Percentiles rank a stretch among this genome's conserved stretches.
Evolutionary conservation across 2,113 vertebrate species (phyloP).

Genomic region (Fulmarus glacialis): DNA sequence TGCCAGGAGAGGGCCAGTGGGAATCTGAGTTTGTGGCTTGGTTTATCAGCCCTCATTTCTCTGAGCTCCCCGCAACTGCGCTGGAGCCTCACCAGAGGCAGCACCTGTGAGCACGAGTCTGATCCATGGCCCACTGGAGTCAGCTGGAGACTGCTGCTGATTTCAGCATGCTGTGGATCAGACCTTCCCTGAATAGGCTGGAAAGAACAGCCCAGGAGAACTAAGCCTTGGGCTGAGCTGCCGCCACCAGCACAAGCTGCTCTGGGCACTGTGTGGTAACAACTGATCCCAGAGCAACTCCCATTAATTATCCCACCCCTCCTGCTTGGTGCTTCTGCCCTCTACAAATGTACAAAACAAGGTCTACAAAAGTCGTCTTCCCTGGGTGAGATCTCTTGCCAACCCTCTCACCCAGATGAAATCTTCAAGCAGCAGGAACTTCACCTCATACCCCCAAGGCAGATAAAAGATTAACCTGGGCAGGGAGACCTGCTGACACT

Average conservation of each 20-base stretch:
- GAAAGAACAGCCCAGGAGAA: background rate
- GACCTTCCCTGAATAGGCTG: background rate
- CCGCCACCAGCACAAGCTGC: background rate
- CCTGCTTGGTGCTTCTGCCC: background rate
- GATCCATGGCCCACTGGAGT: fast-evolving
- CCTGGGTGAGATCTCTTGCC: background rate
- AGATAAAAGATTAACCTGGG: background rate
- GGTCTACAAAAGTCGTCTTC: background rate
- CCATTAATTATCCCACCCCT: fast-evolving
- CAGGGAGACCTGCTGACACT: background rate
- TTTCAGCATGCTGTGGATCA: background rate
- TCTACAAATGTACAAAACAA: background rate
- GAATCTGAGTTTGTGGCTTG: background rate
- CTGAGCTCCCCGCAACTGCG: fast-evolving
- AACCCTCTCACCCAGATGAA: background rate
- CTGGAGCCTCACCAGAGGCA: background rate
- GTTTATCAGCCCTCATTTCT: fast-evolving
- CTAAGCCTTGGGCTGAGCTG: background rate
- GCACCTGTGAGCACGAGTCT: background rate
- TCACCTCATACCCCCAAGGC: background rate
- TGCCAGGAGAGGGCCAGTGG: background rate
- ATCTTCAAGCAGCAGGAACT: background rate
- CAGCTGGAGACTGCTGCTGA: fast-evolving
- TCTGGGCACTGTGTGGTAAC: fast-evolving
- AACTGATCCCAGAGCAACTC: background rate